Evolutionary conservation across 2,113 vertebrate species (phyloP), one percentile per base, ranked within the genome.

Genomic region (Hucho hucho): DNA sequence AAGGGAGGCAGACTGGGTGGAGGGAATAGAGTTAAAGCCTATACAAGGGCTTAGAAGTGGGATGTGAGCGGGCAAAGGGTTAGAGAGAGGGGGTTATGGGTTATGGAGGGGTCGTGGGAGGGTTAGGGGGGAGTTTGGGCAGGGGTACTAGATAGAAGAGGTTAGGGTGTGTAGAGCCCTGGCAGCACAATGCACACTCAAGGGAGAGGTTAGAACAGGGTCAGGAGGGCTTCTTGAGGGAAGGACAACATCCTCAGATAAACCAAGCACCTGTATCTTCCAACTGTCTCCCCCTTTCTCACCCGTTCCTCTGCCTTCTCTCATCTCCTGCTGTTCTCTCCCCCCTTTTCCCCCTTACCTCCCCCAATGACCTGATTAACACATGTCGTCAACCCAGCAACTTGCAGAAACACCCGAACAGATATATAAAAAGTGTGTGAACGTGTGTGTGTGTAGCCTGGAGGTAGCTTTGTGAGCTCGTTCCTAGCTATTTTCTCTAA

Each of bases 401-500:
- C 37, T 43, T 43, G 37, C 37, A 11, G 37, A 43, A 43, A 3
- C 9, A 43, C 37, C 37, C 2, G 9, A 43, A 43, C 37, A 43
- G 9, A 43, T 11, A 12, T 12, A 43, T 9, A 11, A 43, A 43
- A 43, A 43, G 37, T 9, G 11, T 11, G 11, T 24, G n/a, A 16
- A 61, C n/a, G 7, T 61, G 76, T 46, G 13, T 58, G 25, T 7
- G 58, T 22, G 22, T 56, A 64, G 76, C 81, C 72, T 5, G 9
- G 72, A 73, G 74, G 61, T 69, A 72, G 67, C 26, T 37, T 43
- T 18, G 7, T 43, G 37, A 43, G 37, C 37, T 43, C 7, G 6
- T 26, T 32, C 49, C 49, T 65, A 46, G 43, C 20, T 28, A 58
- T 49, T 56, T 49, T 49, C 69, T 77, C 81, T 81, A 73, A 83